phyloP scores from a whole-genome alignment of 2,113 vertebrate genomes.

The Megaceryle torquata region DNA sequence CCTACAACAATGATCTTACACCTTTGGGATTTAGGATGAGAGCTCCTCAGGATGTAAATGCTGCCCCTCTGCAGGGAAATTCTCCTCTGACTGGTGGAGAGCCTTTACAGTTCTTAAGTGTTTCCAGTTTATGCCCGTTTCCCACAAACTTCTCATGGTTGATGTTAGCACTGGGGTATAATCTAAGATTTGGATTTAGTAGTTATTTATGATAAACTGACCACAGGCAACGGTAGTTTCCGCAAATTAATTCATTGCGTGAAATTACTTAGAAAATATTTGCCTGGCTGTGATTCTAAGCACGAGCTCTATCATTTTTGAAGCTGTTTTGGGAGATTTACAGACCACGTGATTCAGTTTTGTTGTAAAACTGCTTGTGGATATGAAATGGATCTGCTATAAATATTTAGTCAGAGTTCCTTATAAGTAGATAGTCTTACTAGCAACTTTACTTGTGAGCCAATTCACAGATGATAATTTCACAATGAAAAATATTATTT shows the following conservation, averaged over 20 bases:
- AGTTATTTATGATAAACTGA: conserved; percentile 7
- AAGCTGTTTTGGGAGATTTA: background rate
- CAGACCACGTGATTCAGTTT: background rate
- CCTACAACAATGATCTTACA: background rate
- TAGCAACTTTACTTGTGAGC: background rate
- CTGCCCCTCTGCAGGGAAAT: background rate
- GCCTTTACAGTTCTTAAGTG: background rate
- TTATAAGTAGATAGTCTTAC: background rate
- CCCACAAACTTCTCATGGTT: background rate
- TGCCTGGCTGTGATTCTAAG: background rate
- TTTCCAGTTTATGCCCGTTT: background rate
- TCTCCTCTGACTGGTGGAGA: background rate
- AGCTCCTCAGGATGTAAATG: background rate
- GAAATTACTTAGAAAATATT: background rate
- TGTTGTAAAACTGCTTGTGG: background rate
- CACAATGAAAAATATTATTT: background rate
- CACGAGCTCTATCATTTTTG: background rate
- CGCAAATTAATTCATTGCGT: background rate
- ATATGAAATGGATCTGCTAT: background rate
- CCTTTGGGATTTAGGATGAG: background rate
- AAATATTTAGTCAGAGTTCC: background rate
- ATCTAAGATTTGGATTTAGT: background rate
- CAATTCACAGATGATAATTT: background rate
- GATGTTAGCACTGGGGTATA: background rate
- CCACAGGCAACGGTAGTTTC: background rate